A percentile compares a stretch with the other conserved stretches of the same genome.
Conservation (phyloP, 2,888 invertebrate genomes). For the Rhynchonema sp. region DNA sequence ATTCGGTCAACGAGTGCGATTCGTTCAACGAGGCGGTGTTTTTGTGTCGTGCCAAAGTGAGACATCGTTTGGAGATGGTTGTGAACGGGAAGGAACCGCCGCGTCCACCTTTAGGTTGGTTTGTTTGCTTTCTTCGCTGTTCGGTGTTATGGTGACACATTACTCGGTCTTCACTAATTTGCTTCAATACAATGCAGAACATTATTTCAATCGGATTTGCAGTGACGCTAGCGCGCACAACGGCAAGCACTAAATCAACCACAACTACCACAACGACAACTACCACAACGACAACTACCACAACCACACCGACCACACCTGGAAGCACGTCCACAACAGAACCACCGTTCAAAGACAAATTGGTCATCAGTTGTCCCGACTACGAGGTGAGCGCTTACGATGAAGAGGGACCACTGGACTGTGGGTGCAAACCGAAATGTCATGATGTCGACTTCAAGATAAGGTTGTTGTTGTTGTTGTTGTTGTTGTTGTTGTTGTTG, state of each 20-base stretch:
- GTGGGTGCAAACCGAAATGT: conserved; percentile 1
- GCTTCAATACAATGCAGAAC: too few relatives aligned
- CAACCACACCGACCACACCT: background rate
- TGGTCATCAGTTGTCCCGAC: background rate
- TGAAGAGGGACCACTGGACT: background rate
- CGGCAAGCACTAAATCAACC: background rate
- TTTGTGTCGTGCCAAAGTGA: too few relatives aligned
- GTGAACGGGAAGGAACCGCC: too few relatives aligned
- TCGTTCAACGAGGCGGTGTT: too few relatives aligned
- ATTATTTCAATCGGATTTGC: too few relatives aligned
- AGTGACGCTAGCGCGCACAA: background rate
- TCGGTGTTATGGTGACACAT: too few relatives aligned
- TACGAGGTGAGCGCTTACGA: background rate
- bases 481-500: too few relatives aligned
- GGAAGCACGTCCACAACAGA: background rate
- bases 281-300: background rate
- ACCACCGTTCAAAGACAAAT: background rate
- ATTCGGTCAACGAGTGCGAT: too few relatives aligned
- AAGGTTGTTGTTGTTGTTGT: background rate
- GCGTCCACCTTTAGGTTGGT: too few relatives aligned
- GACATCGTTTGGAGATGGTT: too few relatives aligned
- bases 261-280: background rate
- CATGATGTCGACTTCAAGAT: background rate
- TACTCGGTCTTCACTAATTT: too few relatives aligned
- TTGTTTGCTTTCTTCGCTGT: too few relatives aligned